phyloP scores from a whole-genome alignment of 2,888 invertebrate species.

The Sarcophaga caerulescens region DNA sequence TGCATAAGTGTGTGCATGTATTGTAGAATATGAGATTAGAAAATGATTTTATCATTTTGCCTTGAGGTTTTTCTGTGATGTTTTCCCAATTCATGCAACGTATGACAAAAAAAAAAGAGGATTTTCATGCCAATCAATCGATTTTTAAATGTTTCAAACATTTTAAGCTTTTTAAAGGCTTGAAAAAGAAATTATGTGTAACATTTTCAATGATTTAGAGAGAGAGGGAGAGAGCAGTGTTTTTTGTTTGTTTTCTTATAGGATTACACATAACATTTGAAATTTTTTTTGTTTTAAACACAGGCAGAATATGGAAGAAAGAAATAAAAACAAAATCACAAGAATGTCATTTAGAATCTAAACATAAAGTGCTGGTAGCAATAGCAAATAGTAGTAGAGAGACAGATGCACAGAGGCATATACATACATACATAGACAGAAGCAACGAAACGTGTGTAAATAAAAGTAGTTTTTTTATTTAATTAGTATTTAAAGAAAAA shows the following conservation, averaged over 20 bases:
- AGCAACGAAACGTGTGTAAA: neutral
- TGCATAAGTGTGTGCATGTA: neutral
- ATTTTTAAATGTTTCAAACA: conserved; percentile 5
- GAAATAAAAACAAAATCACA: neutral
- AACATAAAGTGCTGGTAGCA: neutral
- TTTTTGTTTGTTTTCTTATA: too few relatives aligned
- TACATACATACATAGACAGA: too few relatives aligned
- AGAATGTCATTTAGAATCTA: neutral
- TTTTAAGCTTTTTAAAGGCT: neutral
- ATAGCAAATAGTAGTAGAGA: neutral
- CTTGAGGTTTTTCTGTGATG: conserved; percentile 9
- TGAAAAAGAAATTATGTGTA: neutral
- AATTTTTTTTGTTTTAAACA: neutral
- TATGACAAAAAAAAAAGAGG: neutral
- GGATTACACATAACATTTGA: neutral
- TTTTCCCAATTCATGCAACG: too few relatives aligned
- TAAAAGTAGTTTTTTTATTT: conserved; percentile 40
- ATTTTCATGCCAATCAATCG: neutral
- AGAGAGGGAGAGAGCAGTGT: neutral
- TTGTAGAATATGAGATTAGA: conserved; percentile 8
- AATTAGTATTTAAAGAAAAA: conserved; percentile 15
- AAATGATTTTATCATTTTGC: conserved; percentile 16
- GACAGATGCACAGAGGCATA: neutral
- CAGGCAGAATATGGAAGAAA: neutral
- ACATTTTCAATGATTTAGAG: neutral